Percentiles rank a stretch among this genome's conserved stretches.
Evolutionary conservation across 1,140 invertebrate genomes (phyloP).

Genomic region (Drosophila kikkawai): DNA sequence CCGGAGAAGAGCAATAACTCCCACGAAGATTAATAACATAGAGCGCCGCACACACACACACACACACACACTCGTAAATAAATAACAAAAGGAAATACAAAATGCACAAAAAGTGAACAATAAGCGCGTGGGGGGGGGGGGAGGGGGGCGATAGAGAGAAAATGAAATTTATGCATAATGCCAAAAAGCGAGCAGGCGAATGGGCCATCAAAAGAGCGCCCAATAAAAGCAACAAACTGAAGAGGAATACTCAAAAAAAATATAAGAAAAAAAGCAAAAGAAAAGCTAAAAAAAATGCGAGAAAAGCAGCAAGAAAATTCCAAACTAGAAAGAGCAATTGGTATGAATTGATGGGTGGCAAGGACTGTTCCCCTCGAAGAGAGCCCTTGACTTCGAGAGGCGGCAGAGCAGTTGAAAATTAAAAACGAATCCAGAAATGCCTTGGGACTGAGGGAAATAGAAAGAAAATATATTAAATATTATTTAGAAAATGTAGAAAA

Average conservation of each 20-base stretch:
- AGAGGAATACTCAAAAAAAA: conserved; percentile 28
- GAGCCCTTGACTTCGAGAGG: conserved; percentile 23
- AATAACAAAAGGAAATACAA: conserved; percentile 71
- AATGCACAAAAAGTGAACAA: conserved; percentile 81
- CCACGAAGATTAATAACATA: conserved; percentile 83
- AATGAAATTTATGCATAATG: conserved; percentile 82
- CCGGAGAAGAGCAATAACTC: conserved; percentile 76
- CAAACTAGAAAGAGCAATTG: conserved; percentile 64
- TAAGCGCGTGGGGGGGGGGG: conserved; percentile 51
- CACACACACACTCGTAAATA: conserved; percentile 60
- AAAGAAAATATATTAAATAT: not conserved
- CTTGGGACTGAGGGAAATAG: not conserved
- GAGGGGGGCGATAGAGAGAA: conserved; percentile 31
- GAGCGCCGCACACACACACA: conserved; percentile 35
- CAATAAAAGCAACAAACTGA: conserved; percentile 63
- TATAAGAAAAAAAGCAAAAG: not conserved
- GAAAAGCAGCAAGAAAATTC: conserved; percentile 32
- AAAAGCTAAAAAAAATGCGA: conserved; percentile 7
- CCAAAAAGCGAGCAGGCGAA: conserved; percentile 62
- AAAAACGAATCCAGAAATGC: conserved; percentile 29
- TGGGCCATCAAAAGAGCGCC: conserved; percentile 72
- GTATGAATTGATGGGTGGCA: conserved; percentile 50
- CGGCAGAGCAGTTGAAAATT: not conserved
- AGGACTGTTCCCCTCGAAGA: not conserved
- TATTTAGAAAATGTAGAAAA: not conserved